phyloP scores from a whole-genome alignment of 2,797 vertebrate genomes.

The Manis javanica region DNA sequence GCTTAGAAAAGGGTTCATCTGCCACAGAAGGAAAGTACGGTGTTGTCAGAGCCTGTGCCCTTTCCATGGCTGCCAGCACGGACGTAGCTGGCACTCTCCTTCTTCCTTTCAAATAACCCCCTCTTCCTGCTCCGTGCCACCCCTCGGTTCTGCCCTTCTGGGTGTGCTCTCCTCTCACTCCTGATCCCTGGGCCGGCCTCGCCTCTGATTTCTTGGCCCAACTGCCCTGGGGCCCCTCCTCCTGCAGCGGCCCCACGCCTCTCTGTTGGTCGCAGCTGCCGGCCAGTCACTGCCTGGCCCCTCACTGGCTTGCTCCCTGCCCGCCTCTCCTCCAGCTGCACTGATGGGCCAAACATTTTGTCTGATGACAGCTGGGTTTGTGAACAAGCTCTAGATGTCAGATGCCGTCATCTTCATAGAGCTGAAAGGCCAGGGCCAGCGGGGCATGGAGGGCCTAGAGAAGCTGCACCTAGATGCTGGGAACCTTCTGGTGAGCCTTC shows the following conservation, averaged over 20 bases:
- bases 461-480: background rate
- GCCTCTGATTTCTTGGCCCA: too few relatives aligned
- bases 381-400: background rate
- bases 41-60: background rate
- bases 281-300: background rate
- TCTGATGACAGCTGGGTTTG: background rate
- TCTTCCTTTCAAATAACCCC: background rate
- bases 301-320: background rate
- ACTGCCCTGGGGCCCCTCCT: fast-evolving
- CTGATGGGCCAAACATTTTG: background rate
- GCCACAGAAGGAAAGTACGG: background rate
- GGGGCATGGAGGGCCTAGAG: background rate
- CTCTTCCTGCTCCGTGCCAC: fast-evolving
- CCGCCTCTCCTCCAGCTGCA: too few relatives aligned
- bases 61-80: background rate
- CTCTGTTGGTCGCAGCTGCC: too few relatives aligned
- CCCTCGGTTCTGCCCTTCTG: background rate
- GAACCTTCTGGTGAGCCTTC: background rate
- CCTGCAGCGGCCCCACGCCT: background rate
- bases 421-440: background rate
- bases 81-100: background rate
- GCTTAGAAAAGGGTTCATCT: background rate
- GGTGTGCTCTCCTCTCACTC: too few relatives aligned
- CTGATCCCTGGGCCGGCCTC: too few relatives aligned
- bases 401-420: background rate